Evolutionary conservation across 1,140 invertebrate genomes (phyloP), one percentile per base, ranked within the genome.

Genomic region (Euwallacea similis): DNA sequence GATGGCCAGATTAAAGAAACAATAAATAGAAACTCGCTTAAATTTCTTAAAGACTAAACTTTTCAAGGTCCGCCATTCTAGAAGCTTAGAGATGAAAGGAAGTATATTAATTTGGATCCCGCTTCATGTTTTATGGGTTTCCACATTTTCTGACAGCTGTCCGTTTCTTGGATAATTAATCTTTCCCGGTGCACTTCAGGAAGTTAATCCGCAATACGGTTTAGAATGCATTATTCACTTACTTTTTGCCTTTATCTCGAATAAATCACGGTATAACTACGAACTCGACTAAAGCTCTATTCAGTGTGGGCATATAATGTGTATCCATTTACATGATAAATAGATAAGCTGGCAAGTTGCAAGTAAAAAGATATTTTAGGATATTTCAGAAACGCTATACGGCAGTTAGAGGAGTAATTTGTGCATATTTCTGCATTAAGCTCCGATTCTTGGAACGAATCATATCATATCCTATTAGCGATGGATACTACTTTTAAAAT

Each of bases 261-360:
- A 68, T 58, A 68, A 68, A 68, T 68, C 66, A 47, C 13, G 42
- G 42, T 47, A 46, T 41, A 60, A 47, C 13, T 50, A 44, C 10
- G 53, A 21, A 68, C 56, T 53, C 4, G 21, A 60, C 42, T 60
- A 42, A 53, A 15, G 42, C 33, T 65, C 46, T 65, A 66, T 66
- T 59, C 42, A 42, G 46, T 60, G 66, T 60, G 42, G 53, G 55
- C 42, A 21, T 50, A 47, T 62, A 69, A 69, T 62, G 46, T 41
- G 59, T 69, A 69, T 62, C 67, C 59, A 69, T 69, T 69, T 69
- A 47, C 67, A 69, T 69, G 67, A 69, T 69, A 69, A 69, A 69
- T 69, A 62, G 67, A 69, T 69, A 69, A 69, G 67, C 46, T 33
- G n/a, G 33, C 46, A 43, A 56, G 8, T 43, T 33, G 13, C 13